Base-by-base conservation (phyloP, 2,797 vertebrate species). In the Sylvia borin region DNA sequence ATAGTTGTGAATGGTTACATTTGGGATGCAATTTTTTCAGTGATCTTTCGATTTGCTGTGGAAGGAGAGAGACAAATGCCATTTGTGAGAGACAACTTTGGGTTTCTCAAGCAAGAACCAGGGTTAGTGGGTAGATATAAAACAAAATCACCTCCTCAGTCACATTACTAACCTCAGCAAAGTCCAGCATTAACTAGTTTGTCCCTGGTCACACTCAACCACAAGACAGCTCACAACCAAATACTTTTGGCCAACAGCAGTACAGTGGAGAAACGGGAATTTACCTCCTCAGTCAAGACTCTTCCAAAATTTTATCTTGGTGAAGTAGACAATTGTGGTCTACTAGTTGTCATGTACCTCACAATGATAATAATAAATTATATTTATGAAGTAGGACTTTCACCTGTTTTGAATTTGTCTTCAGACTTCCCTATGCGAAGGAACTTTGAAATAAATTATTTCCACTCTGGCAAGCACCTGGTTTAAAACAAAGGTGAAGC, bases 401-500 rank as follows among this genome's bases (percentile, higher is more conserved):
- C 9, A 55, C 22, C 22, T 90, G 17, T 29, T 81, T 43, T 42
- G 16, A 29, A 38, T 88, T 92, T 75, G 31, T 83, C 62, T 61
- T 68, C 7, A 62, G 72, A 62, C 14, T 83, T 93, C 24, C 5
- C 36, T 13, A 4, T 53, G n/a, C 43, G 54, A 92, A 54, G 11
- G 16, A 84, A 91, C 60, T 62, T 76, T 90, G 76, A 94, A 75
- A 88, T 68, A 72, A 81, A 84, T 85, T 0, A 81, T 93, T 91
- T 91, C 43, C 7, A 43, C 20, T 66, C 85, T 73, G 34, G n/a
- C 25, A 79, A 81, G 64, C 2, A 3, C 50, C 54, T 90, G 24
- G 40, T 85, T 91, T 83, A 78, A 90, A 90, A 43, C 31, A 70
- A 78, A 86, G 47, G 38, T 71, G 45, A 92, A 94, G 83, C 38